Conservation (phyloP, 1,140 invertebrate species). For the Pentalonia nigronervosa region DNA sequence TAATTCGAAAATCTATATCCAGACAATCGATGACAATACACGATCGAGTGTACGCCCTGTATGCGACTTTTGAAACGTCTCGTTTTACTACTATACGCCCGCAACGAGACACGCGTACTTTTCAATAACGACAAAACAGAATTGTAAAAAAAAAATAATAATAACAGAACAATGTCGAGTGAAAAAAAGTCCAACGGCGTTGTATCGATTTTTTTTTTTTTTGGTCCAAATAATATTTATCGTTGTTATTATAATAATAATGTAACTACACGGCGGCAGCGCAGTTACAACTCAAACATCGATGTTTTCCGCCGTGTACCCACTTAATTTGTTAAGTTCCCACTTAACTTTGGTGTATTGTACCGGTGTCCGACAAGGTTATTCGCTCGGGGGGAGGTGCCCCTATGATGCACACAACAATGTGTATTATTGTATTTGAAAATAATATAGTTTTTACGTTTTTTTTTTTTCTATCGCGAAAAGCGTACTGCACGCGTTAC, state of each 20-base stretch:
- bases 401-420: neutral
- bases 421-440: neutral
- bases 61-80: neutral
- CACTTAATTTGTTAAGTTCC: no score
- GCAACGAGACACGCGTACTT: neutral
- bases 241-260: neutral
- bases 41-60: no score
- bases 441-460: neutral
- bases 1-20: no score
- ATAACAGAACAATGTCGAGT: neutral
- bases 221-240: neutral
- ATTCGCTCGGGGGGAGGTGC: neutral
- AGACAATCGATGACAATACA: no score
- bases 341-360: no score
- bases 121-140: neutral
- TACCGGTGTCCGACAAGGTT: constrained; percentile 27
- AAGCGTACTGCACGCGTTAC: no score
- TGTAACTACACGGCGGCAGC: neutral
- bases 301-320: neutral
- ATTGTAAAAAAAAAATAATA: no score
- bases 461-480: neutral
- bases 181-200: neutral
- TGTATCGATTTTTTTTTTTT: no score
- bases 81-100: neutral
- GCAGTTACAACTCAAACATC: neutral